Evolutionary conservation across 2,797 vertebrate genomes (phyloP).

Genomic region (Spinibarbus caldwelli): DNA sequence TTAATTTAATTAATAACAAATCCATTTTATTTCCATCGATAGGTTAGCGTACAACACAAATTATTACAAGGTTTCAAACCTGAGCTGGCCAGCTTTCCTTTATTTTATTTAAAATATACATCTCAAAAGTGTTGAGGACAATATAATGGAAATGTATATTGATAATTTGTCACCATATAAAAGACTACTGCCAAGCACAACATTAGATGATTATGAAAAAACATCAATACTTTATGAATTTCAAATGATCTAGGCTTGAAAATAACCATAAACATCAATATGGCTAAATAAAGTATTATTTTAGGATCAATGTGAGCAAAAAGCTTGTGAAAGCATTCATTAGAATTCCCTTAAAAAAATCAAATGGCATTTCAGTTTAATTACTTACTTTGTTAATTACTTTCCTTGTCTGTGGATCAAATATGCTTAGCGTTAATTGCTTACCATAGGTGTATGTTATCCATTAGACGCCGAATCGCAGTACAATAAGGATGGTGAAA

Average conservation of each 20-base stretch:
- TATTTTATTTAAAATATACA: not conserved
- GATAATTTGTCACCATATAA: constrained; percentile 61
- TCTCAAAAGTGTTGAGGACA: not conserved
- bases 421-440: constrained; percentile 43
- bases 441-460: constrained; percentile 27
- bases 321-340: constrained; percentile 73
- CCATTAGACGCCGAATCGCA: constrained; percentile 37
- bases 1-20: not conserved
- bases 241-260: constrained; percentile 70
- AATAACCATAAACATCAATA: constrained; percentile 74
- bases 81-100: not conserved
- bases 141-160: constrained; percentile 62
- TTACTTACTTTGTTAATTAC: constrained; percentile 45
- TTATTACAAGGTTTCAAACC: not conserved
- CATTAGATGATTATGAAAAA: constrained; percentile 64
- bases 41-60: not conserved
- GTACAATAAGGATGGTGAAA: not conserved
- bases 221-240: constrained; percentile 80
- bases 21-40: not conserved
- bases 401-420: constrained; percentile 34
- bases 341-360: constrained; percentile 75
- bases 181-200: constrained; percentile 60
- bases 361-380: constrained; percentile 54
- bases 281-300: constrained; percentile 71
- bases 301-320: constrained; percentile 74